Evolutionary conservation across 2,113 vertebrate species (phyloP).

Genomic region (Cathartes aura): DNA sequence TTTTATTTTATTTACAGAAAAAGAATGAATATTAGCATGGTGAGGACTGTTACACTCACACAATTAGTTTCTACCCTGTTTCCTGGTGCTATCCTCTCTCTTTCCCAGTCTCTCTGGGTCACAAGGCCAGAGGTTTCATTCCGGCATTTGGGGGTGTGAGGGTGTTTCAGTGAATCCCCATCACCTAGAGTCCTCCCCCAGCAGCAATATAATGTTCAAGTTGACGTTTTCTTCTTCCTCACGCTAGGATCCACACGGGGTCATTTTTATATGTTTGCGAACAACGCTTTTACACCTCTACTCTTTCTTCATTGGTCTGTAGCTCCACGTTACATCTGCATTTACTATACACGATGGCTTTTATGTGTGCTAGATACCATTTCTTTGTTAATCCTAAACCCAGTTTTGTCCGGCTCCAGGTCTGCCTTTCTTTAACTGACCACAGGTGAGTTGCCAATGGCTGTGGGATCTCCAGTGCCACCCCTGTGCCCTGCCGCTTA

Average conservation of each 20-base stretch:
- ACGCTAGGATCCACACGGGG: not conserved
- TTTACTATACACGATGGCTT: not conserved
- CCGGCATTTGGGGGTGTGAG: not conserved
- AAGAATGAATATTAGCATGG: not conserved
- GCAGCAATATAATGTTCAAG: not conserved
- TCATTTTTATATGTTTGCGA: not conserved
- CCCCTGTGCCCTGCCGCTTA: not conserved
- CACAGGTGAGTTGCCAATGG: accelerated
- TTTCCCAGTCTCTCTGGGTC: not conserved
- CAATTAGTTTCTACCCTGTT: not conserved
- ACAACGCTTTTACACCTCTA: not conserved
- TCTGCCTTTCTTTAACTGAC: not conserved
- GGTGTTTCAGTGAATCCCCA: not conserved
- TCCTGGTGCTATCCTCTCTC: not conserved
- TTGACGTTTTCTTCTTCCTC: not conserved
- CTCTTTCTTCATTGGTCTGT: not conserved
- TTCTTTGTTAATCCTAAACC: not conserved
- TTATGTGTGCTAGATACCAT: not conserved
- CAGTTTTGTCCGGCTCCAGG: not conserved
- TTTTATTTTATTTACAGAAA: not conserved
- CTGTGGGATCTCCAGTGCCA: not conserved
- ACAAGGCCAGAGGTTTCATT: not conserved
- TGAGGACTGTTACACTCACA: not conserved
- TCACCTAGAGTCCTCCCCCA: not conserved
- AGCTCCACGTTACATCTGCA: not conserved